Conservation (phyloP, 1,140 invertebrate genomes). For the Leptinotarsa defecta region DNA sequence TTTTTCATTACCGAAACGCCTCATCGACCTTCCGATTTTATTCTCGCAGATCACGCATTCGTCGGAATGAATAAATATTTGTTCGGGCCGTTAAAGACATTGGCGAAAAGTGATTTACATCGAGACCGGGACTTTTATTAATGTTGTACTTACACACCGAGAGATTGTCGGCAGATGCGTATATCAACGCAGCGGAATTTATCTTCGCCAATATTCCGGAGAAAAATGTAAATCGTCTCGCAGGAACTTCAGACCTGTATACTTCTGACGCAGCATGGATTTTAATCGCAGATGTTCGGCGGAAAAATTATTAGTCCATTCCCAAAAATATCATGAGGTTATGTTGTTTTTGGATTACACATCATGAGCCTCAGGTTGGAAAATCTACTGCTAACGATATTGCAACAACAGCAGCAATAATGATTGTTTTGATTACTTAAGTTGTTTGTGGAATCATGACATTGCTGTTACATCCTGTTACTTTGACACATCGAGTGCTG, state of each 20-base stretch:
- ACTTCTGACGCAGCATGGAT: not conserved
- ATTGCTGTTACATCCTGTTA: too few relatives aligned
- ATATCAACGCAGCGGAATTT: not conserved
- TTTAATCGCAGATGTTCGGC: not conserved
- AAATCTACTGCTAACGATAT: too few relatives aligned
- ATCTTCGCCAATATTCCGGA: not conserved
- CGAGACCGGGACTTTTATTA: not conserved
- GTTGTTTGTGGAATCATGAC: too few relatives aligned
- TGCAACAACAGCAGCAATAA: too few relatives aligned
- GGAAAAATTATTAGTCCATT: not conserved
- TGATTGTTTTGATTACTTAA: too few relatives aligned
- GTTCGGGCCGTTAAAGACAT: slow-evolving; percentile 7
- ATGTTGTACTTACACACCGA: slow-evolving; percentile 2
- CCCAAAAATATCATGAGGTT: too few relatives aligned
- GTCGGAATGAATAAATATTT: not conserved
- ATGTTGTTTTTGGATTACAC: too few relatives aligned
- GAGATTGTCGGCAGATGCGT: slow-evolving; percentile 4
- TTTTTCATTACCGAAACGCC: too few relatives aligned
- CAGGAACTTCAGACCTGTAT: not conserved
- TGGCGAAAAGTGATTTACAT: slow-evolving; percentile 1
- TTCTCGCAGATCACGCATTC: not conserved
- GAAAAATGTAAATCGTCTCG: not conserved
- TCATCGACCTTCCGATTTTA: not conserved
- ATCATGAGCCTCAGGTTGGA: too few relatives aligned
- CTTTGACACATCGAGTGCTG: too few relatives aligned